Conservation (phyloP, 2,888 invertebrate species). For the Coecobrya sp. region DNA sequence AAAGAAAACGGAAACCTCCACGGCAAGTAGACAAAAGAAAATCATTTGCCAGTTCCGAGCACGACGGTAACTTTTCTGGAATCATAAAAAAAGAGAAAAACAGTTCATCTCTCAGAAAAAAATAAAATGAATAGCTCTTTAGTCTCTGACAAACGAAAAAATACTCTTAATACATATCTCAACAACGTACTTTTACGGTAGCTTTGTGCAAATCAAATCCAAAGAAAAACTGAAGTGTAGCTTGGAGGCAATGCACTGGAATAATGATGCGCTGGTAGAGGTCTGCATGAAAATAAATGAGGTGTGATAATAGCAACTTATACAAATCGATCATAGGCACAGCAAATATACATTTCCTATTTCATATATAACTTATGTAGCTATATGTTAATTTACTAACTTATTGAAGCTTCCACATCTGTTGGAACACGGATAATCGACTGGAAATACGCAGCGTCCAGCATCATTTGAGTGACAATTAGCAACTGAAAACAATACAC, state of each 20-base stretch:
- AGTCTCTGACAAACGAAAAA: background rate
- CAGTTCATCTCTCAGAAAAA: background rate
- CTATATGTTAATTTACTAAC: conserved; percentile 23
- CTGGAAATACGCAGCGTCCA: conserved; percentile 77
- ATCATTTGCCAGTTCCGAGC: conserved; percentile 76
- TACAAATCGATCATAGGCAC: background rate
- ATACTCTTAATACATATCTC: background rate
- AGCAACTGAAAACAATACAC: conserved; percentile 46
- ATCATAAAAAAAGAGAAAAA: conserved; percentile 33
- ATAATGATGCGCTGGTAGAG: conserved; percentile 76
- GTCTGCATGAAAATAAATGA: conserved; percentile 51
- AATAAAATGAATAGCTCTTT: background rate
- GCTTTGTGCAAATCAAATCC: conserved; percentile 77
- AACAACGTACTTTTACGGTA: conserved; percentile 31
- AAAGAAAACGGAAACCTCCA: conserved; percentile 69
- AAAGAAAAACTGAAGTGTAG: conserved; percentile 75
- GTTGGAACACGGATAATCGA: conserved; percentile 28
- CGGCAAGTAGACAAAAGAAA: conserved; percentile 71
- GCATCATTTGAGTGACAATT: conserved; percentile 74
- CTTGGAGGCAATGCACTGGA: conserved; percentile 76
- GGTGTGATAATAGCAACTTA: conserved; percentile 2
- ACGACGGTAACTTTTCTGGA: conserved; percentile 69
- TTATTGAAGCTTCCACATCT: conserved; percentile 21
- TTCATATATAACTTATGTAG: background rate
- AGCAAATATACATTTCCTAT: background rate